Conservation (phyloP, 1,140 invertebrate species). For the Hypsibius dujardini region DNA sequence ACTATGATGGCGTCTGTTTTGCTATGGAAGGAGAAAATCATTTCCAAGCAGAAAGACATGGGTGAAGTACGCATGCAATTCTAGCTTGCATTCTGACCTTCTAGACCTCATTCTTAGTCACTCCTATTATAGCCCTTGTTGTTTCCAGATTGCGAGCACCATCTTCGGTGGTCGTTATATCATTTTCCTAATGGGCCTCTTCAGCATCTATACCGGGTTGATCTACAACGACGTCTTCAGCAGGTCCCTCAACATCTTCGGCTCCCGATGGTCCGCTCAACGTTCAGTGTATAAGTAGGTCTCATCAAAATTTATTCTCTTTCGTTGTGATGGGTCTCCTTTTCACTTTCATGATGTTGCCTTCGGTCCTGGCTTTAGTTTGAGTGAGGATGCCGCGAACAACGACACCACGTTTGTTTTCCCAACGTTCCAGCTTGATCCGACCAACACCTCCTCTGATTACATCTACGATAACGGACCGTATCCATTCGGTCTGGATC, state of each 20-base stretch:
- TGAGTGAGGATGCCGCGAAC: neutral
- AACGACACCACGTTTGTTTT: neutral
- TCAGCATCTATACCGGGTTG: slow-evolving; percentile 91
- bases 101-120: neutral
- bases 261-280: slow-evolving; percentile 54
- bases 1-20: slow-evolving; percentile 43
- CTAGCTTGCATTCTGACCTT: slow-evolving; percentile 2
- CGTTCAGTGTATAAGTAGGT: neutral
- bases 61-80: slow-evolving; percentile 28
- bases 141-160: slow-evolving; percentile 74
- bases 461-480: slow-evolving; percentile 25
- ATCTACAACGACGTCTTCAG: slow-evolving; percentile 46
- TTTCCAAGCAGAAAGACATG: slow-evolving; percentile 26
- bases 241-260: slow-evolving; percentile 85
- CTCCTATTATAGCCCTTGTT: slow-evolving; percentile 14
- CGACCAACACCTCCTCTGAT: slow-evolving; percentile 8
- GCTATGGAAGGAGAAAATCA: slow-evolving; percentile 39
- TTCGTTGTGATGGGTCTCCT: no score
- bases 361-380: neutral
- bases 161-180: slow-evolving; percentile 96
- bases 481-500: slow-evolving; percentile 31
- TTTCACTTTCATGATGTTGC: no score
- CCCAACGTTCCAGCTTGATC: neutral
- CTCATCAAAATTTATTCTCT: no score
- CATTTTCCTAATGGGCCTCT: slow-evolving; percentile 86